Evolutionary conservation across 2,113 vertebrate genomes (phyloP), one percentile per base, ranked within the genome.

Genomic region (Catharus bicknelli): DNA sequence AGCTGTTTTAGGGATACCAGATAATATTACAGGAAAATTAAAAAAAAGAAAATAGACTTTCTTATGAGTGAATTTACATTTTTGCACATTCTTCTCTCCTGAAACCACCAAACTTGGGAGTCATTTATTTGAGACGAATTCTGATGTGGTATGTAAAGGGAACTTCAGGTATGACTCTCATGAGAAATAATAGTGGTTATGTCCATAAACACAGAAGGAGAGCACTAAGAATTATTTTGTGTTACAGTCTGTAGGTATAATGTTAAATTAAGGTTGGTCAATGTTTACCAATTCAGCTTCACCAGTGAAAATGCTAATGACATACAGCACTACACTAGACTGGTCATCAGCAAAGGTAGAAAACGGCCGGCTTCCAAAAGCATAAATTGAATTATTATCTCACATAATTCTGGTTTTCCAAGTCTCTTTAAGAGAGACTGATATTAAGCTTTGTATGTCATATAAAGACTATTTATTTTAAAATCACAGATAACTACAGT

Each of bases 361-460:
- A 82, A 92, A 86, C 21, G 21, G 30, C 38, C 95, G 30, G 11
- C 21, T 95, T 96, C 79, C 93, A 78, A 91, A 94, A 68, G 8
- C 27, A 40, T 68, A 90, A 75, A 82, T 38, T 82, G 22, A 89
- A n/a, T 51, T 3, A 82, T 16, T 69, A 47, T 70, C 45, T 82
- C 64, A 63, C 30, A 38, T 16, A 83, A 45, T 40, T 81, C 25
- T 32, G 5, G 4, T 64, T 74, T 92, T 70, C 21, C 16, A 30
- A 36, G 43, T 34, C 5, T 25, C 42, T 62, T 64, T 66, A 76
- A 68, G 55, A 34, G 73, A 16, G 14, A 83, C 11, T 47, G 38
- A 55, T 43, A 42, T 0, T 17, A 85, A 68, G 30, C 25, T 82
- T n/a, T 73, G 1, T 20, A 68, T 53, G 36, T 40, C 26, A 53